Percentiles rank a stretch among this genome's conserved stretches.
Conservation (phyloP, 2,888 invertebrate species). For the Tinea trinotella region DNA sequence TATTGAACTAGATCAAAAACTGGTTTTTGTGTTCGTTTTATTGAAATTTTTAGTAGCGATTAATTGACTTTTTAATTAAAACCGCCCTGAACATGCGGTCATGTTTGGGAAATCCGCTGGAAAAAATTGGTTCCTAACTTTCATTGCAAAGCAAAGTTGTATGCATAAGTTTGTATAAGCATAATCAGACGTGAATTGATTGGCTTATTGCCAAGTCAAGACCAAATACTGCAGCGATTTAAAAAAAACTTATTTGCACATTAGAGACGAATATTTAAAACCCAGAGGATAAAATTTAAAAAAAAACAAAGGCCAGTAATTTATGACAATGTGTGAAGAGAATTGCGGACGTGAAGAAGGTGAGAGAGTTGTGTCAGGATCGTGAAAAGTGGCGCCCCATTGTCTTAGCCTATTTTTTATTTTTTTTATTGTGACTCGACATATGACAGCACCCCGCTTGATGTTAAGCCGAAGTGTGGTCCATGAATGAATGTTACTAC, state of each 20-base stretch:
- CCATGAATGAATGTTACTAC: too few relatives aligned
- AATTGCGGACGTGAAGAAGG: too few relatives aligned
- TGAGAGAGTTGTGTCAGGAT: too few relatives aligned
- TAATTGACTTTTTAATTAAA: background rate
- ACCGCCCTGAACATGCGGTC: background rate
- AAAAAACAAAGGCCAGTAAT: too few relatives aligned
- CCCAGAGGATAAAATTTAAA: too few relatives aligned
- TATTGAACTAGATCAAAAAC: too few relatives aligned
- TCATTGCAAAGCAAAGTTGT: slow-evolving; percentile 5
- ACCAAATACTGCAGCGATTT: background rate
- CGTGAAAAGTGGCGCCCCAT: too few relatives aligned
- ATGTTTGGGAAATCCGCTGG: background rate
- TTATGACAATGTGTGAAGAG: too few relatives aligned
- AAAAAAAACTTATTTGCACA: background rate
- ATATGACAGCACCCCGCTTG: too few relatives aligned
- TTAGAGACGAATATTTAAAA: background rate
- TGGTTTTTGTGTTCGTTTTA: background rate
- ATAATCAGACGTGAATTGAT: slow-evolving; percentile 7
- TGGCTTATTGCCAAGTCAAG: slow-evolving; percentile 3
- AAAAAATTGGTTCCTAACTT: background rate
- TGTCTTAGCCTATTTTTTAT: too few relatives aligned
- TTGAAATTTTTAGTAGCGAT: background rate
- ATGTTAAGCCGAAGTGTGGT: too few relatives aligned
- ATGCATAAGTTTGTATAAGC: slow-evolving; percentile 5
- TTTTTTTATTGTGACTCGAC: too few relatives aligned